Evolutionary conservation across 2,888 invertebrate genomes (phyloP), one percentile per base, ranked within the genome.

Genomic region (Tetragonula carbonaria): DNA sequence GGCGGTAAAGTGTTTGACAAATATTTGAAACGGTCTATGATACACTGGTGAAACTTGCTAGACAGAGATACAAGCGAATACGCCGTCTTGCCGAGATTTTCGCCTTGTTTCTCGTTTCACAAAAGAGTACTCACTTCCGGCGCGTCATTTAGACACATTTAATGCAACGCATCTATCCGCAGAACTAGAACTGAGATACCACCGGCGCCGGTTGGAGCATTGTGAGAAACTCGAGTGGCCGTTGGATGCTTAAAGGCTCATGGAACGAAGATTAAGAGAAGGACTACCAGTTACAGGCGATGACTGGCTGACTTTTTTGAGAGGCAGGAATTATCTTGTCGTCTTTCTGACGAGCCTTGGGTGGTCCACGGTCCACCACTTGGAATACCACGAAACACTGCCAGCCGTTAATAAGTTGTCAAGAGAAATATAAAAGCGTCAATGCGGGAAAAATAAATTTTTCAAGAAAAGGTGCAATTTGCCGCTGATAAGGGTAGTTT

Each of bases 271-370:
- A 93, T 94, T 94, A 93, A 93, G 93, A 93, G 93, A 93, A 94
- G 93, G 94, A 94, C 93, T 93, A 94, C 93, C 93, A 94, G 94
- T 94, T 94, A 94, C 93, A 91, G 93, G 91, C 93, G 93, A 94
- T 94, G 94, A 94, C 94, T 93, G 86, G 90, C 92, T 92, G 90
- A 92, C 91, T 92, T 93, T 94, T 93, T 92, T 90, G 91, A 94
- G 93, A 93, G 93, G 87, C 92, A 90, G 85, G 84, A 94, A 93
- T 93, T 93, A 93, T 93, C 92, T 89, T 92, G 93, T 92, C 93
- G 90, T 89, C 87, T 85, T 89, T 82, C 88, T 91, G 89, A 93
- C 87, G 90, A 90, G 90, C 90, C 90, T 81, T 93, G 93, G 94
- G 94, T 94, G 94, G 94, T 93, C 94, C 90, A 77, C 80, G 76